Evolutionary conservation across 1,140 invertebrate species (phyloP), one percentile per base, ranked within the genome.

Genomic region (Bombus superbus): DNA sequence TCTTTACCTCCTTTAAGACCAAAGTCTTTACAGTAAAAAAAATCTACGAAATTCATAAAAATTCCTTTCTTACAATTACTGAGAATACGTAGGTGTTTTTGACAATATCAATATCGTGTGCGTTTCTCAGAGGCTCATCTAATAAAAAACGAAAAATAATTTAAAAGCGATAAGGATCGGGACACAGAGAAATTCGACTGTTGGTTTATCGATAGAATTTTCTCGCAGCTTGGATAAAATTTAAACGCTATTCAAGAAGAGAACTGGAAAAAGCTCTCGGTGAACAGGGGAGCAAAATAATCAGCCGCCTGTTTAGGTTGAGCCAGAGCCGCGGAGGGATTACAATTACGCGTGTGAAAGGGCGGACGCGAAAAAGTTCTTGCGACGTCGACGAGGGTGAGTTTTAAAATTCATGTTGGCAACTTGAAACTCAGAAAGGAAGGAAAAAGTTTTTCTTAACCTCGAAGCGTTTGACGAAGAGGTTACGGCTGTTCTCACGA

Each of bases 331-430:
- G 25, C 32, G 42, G 8, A 53, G 32, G 78, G 42, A 69, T 69
- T 80, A 47, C 42, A 69, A 53, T 80, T 69, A 69, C 64, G 64
- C 78, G 78, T 38, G 78, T 69, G 78, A 69, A 79, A 40, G 75
- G n/a, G 15, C 38, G 32, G 6, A 3, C 6, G 64, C 32, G 77
- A 47, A 69, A 80, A 53, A 80, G 78, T 80, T 80, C 0, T 5
- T 25, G 64, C 25, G 32, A 22, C 25, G 18, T 9, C 18, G 38
- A 5, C 6, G 32, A 13, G 57, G 25, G 25, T 18, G 22, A 15
- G 62, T 47, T 53, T 47, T 69, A 69, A 80, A 69, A 80, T 80
- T 80, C 62, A 80, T 80, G 64, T n/a, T 35, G 78, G 32, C 13
- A 66, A 69, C 76, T 79, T 28, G n/a, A 2, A 44, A 2, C 32